Conservation (phyloP, 2,797 vertebrate species). For the Luscinia luscinia region DNA sequence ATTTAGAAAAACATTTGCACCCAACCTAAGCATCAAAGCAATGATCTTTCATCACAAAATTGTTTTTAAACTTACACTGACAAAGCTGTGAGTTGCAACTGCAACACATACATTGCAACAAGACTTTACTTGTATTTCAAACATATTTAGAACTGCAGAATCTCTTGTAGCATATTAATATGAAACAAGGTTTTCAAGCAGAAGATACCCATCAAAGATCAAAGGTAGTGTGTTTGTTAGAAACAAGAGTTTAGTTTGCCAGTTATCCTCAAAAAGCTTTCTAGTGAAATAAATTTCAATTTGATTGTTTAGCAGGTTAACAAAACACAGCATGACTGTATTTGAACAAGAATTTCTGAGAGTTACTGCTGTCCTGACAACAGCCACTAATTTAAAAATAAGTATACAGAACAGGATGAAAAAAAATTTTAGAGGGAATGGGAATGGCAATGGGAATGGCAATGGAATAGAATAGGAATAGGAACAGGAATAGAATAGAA, state of each 20-base stretch:
- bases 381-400: slow-evolving; percentile 14
- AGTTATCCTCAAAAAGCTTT: neutral
- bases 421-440: neutral
- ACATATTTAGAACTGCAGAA: neutral
- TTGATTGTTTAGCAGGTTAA: neutral
- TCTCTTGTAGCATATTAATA: neutral
- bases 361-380: neutral
- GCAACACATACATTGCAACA: neutral
- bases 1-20: neutral
- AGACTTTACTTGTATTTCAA: neutral
- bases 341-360: neutral
- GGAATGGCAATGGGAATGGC: too few relatives aligned
- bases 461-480: too few relatives aligned
- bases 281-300: neutral
- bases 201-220: neutral
- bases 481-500: neutral
- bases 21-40: neutral
- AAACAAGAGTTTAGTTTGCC: neutral
- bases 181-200: neutral
- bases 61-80: neutral
- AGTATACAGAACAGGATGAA: neutral
- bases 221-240: neutral
- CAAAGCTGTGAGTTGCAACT: neutral
- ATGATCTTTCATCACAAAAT: neutral
- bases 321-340: neutral